Evolutionary conservation across 2,113 vertebrate genomes (phyloP).

Genomic region (Perca schrenkii): DNA sequence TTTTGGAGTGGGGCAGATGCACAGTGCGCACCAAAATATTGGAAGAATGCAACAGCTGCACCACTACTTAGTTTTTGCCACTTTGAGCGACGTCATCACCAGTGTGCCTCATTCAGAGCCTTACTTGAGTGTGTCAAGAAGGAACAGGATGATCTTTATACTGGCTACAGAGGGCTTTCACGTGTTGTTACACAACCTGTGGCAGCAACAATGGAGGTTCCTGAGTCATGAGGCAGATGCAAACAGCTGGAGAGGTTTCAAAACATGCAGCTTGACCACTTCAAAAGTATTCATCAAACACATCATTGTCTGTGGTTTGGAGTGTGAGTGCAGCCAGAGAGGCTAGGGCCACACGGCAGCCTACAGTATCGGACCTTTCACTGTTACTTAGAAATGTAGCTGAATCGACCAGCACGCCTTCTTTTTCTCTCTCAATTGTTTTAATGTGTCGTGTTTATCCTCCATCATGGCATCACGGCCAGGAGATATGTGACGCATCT

Average conservation of each 20-base stretch:
- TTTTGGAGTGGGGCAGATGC: background rate
- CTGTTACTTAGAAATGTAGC: background rate
- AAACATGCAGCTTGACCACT: background rate
- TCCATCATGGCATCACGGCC: background rate
- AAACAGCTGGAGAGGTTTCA: background rate
- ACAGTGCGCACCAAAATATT: background rate
- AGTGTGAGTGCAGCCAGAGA: background rate
- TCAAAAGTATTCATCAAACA: background rate
- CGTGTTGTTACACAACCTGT: background rate
- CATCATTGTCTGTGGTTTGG: constrained; percentile 9
- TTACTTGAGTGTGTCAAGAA: constrained; percentile 19
- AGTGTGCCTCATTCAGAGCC: constrained; percentile 66
- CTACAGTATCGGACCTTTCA: constrained; percentile 25
- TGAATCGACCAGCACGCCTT: constrained; percentile 21
- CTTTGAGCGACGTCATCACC: constrained; percentile 52
- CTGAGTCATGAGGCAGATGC: background rate
- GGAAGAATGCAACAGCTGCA: background rate
- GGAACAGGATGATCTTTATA: background rate
- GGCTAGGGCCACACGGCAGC: background rate
- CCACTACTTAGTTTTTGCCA: background rate
- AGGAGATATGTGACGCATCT: background rate
- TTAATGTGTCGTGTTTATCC: background rate
- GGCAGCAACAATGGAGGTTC: background rate
- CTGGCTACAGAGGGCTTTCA: background rate
- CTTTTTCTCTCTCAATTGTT: background rate